Conservation (phyloP, 2,113 vertebrate species). For the Parus major region DNA sequence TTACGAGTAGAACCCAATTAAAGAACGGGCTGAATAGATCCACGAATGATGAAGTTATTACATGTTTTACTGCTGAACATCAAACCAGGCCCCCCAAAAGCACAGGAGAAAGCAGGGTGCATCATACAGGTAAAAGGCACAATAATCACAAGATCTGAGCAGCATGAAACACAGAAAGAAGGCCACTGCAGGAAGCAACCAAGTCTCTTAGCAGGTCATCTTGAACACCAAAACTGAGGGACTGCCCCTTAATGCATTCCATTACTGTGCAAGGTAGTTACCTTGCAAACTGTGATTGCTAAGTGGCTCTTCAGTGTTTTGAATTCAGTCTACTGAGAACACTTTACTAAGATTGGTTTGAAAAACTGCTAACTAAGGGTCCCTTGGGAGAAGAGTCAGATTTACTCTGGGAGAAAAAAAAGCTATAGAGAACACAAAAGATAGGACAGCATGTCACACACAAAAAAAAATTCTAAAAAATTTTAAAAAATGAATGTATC, state of each 20-base stretch:
- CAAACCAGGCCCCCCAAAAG: background rate
- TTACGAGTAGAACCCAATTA: background rate
- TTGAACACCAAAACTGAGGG: background rate
- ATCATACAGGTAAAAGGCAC: background rate
- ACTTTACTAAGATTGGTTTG: fast-evolving
- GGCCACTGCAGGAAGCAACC: background rate
- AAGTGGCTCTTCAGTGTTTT: background rate
- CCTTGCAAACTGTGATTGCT: background rate
- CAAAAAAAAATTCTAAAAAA: background rate
- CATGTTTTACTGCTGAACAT: background rate
- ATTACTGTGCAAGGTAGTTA: background rate
- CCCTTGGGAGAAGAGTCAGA: background rate
- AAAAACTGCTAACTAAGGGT: background rate
- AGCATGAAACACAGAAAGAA: background rate
- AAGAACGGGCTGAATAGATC: background rate
- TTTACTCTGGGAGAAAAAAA: background rate
- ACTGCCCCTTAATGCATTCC: background rate
- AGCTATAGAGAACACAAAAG: background rate
- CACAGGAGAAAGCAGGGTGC: background rate
- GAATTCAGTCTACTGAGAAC: background rate
- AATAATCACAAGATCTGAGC: background rate
- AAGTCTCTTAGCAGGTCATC: background rate
- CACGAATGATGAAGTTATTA: background rate
- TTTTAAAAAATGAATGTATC: background rate
- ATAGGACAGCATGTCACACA: background rate